Base-by-base conservation (phyloP, 2,797 vertebrate genomes). In the Diceros bicornis region DNA sequence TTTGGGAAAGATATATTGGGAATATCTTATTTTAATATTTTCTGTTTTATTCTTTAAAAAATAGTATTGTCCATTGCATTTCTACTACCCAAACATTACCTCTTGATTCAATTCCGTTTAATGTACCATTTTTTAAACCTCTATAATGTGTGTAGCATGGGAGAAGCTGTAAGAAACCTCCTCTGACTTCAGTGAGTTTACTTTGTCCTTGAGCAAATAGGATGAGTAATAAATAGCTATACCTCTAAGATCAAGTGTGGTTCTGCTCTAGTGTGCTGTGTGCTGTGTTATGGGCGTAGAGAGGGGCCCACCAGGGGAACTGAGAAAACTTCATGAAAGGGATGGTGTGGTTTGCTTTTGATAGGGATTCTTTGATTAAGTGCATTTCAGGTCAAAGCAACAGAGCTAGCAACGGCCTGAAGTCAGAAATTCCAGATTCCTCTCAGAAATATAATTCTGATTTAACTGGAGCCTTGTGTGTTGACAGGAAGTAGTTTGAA, bases 131-230 rank as follows among this genome's bases (percentile, higher is more conserved):
- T 84, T 84, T 29, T 21, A 23, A 32, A 0, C 64, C 16, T 74
- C 50, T 13, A 0, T 3, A 3, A 37, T 0, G 23, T 14, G 4
- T 6, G 0, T 2, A 3, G 47, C 34, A 0, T 13, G 20, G 20
- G 20, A 16, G 20, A 12, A 78, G 5, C 68, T 68, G 0, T 72
- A 9, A 55, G 41, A 61, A 92, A 34, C 6, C 27, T 27, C 13
- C 41, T 59, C 62, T 37, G 20, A 66, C 34, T 37, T 89, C 37
- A 3, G 4, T 17, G 17, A 44, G 7, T 64, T 83, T n/a, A 13
- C 79, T 72, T 86, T 59, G 29, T 84, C 27, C 11, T 44, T 27
- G 52, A 50, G n/a, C 37, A 77, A 91, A 4, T 37, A 10, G 47
- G 32, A 23, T 41, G 55, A 93, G 27, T 5, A 4, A 20, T 13